phyloP scores from a whole-genome alignment of 1,140 invertebrate genomes.

The Drosophila subobscura region DNA sequence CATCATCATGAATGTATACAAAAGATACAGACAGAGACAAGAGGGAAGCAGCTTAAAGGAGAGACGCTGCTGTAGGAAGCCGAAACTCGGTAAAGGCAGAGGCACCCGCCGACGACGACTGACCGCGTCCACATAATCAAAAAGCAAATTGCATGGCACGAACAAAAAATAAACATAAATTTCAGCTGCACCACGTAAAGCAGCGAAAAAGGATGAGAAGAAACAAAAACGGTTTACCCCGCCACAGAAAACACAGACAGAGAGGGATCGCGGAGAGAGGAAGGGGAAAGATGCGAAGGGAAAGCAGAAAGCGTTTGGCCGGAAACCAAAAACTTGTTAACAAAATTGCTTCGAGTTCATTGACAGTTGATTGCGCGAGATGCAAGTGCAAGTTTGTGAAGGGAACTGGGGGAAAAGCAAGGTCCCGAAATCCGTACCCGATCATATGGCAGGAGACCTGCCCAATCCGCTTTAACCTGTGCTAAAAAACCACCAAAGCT shows the following conservation, averaged over 20 bases:
- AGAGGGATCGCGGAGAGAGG: neutral
- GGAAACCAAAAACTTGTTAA: slow-evolving; percentile 52
- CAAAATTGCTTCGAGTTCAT: slow-evolving; percentile 53
- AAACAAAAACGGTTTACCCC: slow-evolving; percentile 6
- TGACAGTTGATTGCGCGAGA: slow-evolving; percentile 48
- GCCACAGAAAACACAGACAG: neutral
- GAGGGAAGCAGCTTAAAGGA: no score
- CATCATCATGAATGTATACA: slow-evolving; percentile 58
- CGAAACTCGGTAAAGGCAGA: slow-evolving; percentile 5
- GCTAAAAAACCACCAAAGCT: no score
- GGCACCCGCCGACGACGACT: slow-evolving; percentile 2
- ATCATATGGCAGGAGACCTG: slow-evolving; percentile 30
- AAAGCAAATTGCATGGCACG: slow-evolving; percentile 51
- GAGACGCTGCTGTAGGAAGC: no score
- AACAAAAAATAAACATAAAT: slow-evolving; percentile 57
- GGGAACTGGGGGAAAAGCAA: neutral
- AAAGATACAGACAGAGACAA: neutral
- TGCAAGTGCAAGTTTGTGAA: slow-evolving; percentile 28
- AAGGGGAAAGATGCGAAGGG: neutral
- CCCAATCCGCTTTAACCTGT: no score
- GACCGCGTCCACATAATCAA: slow-evolving; percentile 53
- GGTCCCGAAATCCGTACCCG: slow-evolving; percentile 9
- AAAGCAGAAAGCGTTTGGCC: slow-evolving; percentile 21
- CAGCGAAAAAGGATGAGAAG: slow-evolving; percentile 31
- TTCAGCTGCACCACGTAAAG: slow-evolving; percentile 39